Evolutionary conservation across 2,113 vertebrate genomes (phyloP).

Genomic region (Xerus inauris): DNA sequence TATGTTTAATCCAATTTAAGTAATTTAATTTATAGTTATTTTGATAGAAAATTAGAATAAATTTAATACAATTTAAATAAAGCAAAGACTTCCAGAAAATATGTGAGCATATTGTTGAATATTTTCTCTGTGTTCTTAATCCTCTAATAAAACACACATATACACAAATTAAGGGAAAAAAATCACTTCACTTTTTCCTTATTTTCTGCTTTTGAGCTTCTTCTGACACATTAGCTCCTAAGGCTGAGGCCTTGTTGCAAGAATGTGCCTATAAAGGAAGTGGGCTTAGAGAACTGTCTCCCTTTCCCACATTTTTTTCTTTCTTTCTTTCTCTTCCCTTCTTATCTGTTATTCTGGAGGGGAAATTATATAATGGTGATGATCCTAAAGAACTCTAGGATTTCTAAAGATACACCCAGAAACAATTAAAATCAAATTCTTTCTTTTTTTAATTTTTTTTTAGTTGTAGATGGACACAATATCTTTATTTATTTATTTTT

Average conservation of each 20-base stretch:
- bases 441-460: not conserved
- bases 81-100: not conserved
- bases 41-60: conserved; percentile 33
- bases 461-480: too few relatives aligned
- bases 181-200: not conserved
- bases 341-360: not conserved
- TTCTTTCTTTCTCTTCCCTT: not conserved
- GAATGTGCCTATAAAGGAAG: not conserved
- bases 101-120: not conserved
- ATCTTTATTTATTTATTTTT: too few relatives aligned
- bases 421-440: not conserved
- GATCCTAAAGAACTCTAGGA: not conserved
- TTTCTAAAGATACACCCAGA: not conserved
- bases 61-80: conserved; percentile 11
- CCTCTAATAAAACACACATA: not conserved
- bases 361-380: not conserved
- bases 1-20: conserved; percentile 16
- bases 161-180: not conserved
- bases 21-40: conserved; percentile 22
- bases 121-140: conserved; percentile 41
- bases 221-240: not conserved
- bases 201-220: conserved; percentile 19
- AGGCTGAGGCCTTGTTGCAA: not conserved
- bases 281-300: not conserved
- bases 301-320: accelerated